Percentiles rank a stretch among this genome's conserved stretches.
These are phyloP conservation scores for Kryptolebias ocellatus DNA, from an alignment of 2,797 vertebrate species.

Conservation along the genomic window DNA sequence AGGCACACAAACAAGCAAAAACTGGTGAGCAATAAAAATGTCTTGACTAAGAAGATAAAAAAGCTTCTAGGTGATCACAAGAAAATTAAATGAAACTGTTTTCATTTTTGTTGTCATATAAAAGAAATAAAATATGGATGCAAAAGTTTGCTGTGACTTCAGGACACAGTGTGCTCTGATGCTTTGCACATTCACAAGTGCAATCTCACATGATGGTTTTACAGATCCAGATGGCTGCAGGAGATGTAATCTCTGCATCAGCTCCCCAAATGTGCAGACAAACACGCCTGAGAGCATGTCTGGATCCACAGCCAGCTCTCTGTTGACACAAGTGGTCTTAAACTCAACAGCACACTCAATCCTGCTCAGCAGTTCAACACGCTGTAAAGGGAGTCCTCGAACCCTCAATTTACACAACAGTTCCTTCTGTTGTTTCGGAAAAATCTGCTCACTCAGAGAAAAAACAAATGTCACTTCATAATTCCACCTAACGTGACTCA, in stretches of 20 bases:
- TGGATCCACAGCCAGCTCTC: conserved; percentile 32
- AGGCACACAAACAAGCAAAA: too few relatives aligned
- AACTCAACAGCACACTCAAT: conserved; percentile 36
- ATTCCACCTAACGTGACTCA: neutral
- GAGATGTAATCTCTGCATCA: conserved; percentile 54
- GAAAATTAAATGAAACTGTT: too few relatives aligned
- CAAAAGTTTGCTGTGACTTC: neutral
- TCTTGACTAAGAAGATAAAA: too few relatives aligned
- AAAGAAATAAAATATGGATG: neutral
- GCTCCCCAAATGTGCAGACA: conserved; percentile 26
- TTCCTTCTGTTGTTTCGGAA: conserved; percentile 13
- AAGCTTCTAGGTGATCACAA: too few relatives aligned
- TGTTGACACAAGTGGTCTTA: conserved; percentile 41
- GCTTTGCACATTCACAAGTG: conserved; percentile 10
- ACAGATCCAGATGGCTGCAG: conserved; percentile 64
- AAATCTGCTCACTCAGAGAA: conserved; percentile 11
- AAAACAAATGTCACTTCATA: too few relatives aligned
- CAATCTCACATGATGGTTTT: conserved; percentile 34
- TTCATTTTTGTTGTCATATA: neutral
- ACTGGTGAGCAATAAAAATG: too few relatives aligned
- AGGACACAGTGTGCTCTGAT: conserved; percentile 8
- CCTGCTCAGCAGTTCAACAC: conserved; percentile 10
- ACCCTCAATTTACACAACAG: neutral
- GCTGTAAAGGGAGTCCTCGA: neutral
- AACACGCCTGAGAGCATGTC: conserved; percentile 39